These are phyloP conservation scores for Bovichtus diacanthus DNA, from an alignment of 2,797 vertebrate species.

Conservation along the genomic window DNA sequence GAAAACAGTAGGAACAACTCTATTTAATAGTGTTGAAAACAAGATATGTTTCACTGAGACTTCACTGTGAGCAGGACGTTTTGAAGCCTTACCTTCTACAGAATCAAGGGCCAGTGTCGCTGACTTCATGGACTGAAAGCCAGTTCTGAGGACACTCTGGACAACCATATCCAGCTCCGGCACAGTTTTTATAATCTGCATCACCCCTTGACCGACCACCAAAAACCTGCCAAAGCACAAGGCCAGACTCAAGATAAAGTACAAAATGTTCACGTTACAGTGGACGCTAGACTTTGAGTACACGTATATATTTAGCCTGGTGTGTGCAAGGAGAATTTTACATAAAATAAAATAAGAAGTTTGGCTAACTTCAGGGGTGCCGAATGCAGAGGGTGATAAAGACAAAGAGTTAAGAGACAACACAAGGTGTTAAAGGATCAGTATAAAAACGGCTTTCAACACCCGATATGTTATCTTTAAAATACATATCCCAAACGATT, in stretches of 20 bases:
- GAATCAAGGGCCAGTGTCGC: slow-evolving; percentile 52
- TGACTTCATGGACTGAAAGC: slow-evolving; percentile 73
- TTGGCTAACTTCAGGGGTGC: neutral
- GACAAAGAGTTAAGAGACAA: neutral
- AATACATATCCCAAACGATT: neutral
- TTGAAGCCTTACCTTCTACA: slow-evolving; percentile 56
- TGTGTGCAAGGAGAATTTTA: neutral
- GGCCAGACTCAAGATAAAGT: neutral
- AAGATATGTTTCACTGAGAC: neutral
- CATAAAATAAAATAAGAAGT: neutral
- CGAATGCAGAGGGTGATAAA: neutral
- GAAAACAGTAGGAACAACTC: neutral
- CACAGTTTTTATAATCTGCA: slow-evolving; percentile 67
- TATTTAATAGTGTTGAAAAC: neutral
- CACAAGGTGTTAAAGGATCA: neutral
- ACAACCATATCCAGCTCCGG: slow-evolving; percentile 68
- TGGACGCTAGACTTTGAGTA: neutral
- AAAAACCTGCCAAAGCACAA: slow-evolving; percentile 75
- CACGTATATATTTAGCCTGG: neutral
- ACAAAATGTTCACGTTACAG: neutral
- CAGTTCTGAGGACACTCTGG: slow-evolving; percentile 60
- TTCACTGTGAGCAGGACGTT: neutral
- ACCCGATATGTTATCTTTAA: neutral
- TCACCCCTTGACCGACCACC: slow-evolving; percentile 55
- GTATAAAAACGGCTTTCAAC: neutral